A percentile compares a stretch with the other conserved stretches of the same genome.
phyloP scores from a whole-genome alignment of 1,140 invertebrate genomes.

The Melanaphis sacchari region DNA sequence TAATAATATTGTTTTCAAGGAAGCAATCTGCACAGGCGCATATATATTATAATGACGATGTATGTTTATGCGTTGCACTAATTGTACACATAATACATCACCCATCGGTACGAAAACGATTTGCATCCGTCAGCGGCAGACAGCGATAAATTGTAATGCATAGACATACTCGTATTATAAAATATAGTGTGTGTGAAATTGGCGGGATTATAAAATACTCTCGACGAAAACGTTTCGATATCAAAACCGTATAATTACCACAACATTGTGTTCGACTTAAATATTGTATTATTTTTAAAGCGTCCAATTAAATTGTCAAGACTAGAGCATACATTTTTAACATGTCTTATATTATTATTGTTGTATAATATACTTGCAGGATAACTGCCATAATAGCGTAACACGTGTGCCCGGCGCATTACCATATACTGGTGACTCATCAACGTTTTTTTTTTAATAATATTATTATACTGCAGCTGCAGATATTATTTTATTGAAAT shows the following conservation, averaged over 20 bases:
- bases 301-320: not conserved
- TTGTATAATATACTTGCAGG: not conserved
- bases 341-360: not conserved
- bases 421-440: not conserved
- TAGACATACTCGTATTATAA: not conserved
- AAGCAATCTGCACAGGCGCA: not conserved
- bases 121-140: not conserved
- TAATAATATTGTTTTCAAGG: not conserved
- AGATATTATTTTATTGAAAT: constrained; percentile 15
- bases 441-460: not conserved
- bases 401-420: not conserved
- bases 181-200: not conserved
- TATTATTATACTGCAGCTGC: not conserved
- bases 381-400: not conserved
- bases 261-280: not conserved
- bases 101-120: not conserved
- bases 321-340: not conserved
- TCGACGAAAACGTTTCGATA: constrained; percentile 3
- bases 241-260: not conserved
- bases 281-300: not conserved
- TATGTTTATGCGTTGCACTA: not conserved
- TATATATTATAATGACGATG: not conserved
- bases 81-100: not conserved
- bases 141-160: not conserved
- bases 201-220: not conserved